A percentile compares a stretch with the other conserved stretches of the same genome.
Evolutionary conservation across 1,140 invertebrate species (phyloP).

Genomic region (Procambarus clarkii): DNA sequence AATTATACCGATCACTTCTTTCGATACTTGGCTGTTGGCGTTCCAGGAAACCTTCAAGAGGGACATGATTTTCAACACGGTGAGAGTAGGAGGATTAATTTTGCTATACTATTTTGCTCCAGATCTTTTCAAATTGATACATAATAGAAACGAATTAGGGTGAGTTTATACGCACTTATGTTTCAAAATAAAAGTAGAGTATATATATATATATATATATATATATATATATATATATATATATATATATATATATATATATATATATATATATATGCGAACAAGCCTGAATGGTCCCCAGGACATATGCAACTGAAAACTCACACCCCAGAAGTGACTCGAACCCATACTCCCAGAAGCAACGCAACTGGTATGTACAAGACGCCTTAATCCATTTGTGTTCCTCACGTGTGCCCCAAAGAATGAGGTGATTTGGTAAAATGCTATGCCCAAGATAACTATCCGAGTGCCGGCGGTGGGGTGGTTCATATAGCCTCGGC

Average conservation of each 20-base stretch:
- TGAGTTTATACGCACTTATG: not conserved
- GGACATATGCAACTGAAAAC: no score
- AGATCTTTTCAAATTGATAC: slow-evolving; percentile 12
- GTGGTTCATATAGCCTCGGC: no score
- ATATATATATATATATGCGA: not conserved
- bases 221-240: slow-evolving; percentile 6
- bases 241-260: slow-evolving; percentile 6
- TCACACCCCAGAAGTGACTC: no score
- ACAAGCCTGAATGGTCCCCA: no score
- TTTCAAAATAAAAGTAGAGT: no score
- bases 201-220: not conserved
- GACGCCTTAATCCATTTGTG: no score
- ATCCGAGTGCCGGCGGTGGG: no score
- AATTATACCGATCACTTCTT: not conserved
- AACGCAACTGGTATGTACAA: no score
- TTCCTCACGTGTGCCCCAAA: no score
- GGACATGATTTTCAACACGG: slow-evolving; percentile 52
- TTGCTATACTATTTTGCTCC: slow-evolving; percentile 47
- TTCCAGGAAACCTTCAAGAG: slow-evolving; percentile 48
- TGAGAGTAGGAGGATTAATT: slow-evolving; percentile 28
- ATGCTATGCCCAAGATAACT: no score
- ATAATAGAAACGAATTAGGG: not conserved
- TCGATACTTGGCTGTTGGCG: slow-evolving; percentile 26
- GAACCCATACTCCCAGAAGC: no score
- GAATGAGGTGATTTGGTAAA: no score